Percentiles rank a stretch among this genome's conserved stretches.
phyloP scores from a whole-genome alignment of 2,888 invertebrate genomes.

The Aphrophora alni region DNA sequence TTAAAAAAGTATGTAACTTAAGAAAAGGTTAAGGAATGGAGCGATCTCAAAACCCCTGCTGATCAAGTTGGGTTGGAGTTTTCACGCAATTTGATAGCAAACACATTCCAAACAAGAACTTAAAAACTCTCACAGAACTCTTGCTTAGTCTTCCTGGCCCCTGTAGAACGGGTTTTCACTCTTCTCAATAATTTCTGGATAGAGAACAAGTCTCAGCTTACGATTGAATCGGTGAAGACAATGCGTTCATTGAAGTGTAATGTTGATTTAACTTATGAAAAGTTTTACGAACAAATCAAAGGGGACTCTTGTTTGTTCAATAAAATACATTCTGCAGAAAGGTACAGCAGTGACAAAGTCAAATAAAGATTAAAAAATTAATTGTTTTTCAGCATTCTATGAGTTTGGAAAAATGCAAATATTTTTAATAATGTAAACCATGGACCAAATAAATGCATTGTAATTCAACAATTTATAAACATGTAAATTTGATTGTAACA shows the following conservation, averaged over 20 bases:
- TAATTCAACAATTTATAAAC: no score
- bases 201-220: constrained; percentile 3
- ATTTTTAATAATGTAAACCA: no score
- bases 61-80: neutral
- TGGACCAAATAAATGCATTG: no score
- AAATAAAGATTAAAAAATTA: no score
- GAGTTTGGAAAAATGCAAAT: no score
- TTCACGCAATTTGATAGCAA: neutral
- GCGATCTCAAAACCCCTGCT: neutral
- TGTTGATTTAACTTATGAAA: neutral
- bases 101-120: no score
- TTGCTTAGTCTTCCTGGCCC: constrained; percentile 13
- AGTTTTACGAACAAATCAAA: constrained; percentile 11
- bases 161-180: constrained; percentile 12
- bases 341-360: no score
- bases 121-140: neutral
- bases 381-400: no score
- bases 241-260: constrained; percentile 15
- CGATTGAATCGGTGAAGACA: neutral
- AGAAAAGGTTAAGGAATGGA: no score
- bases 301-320: no score
- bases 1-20: constrained; percentile 9
- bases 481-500: no score
- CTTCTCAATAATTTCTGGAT: neutral
- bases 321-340: no score